Conservation (phyloP, 2,888 invertebrate species). For the Aphelenchoides bicaudatus region DNA sequence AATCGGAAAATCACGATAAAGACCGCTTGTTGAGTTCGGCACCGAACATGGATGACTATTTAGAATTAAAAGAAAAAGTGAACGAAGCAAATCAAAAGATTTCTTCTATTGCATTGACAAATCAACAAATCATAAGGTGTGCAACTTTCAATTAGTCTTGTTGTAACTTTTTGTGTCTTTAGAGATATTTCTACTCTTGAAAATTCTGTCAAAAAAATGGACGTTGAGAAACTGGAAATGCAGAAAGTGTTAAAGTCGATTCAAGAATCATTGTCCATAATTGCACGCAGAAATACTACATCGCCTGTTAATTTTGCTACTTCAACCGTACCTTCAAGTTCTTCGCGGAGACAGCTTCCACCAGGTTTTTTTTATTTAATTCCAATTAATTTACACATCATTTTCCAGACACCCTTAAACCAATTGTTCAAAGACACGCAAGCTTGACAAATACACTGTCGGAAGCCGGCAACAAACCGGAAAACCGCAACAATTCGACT, state of each 20-base stretch:
- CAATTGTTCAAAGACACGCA: constrained; percentile 16
- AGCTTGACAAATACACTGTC: constrained; percentile 12
- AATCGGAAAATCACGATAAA: constrained; percentile 20
- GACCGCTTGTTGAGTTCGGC: constrained; percentile 4
- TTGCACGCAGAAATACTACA: not conserved
- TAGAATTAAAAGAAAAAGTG: constrained; percentile 39
- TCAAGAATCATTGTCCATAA: constrained; percentile 3
- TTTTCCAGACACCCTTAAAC: constrained; percentile 3
- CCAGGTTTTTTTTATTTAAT: not conserved
- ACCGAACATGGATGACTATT: constrained; percentile 32
- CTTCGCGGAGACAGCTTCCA: not conserved
- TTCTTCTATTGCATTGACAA: constrained; percentile 22
- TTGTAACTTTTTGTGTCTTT: not conserved
- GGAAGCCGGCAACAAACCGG: not conserved
- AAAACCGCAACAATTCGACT: constrained; percentile 15
- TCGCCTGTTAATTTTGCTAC: not conserved
- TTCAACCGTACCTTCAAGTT: not conserved
- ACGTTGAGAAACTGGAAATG: not conserved
- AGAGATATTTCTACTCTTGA: constrained; percentile 15
- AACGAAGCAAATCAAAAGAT: constrained; percentile 29
- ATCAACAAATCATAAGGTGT: constrained; percentile 23
- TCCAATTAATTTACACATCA: too few relatives aligned
- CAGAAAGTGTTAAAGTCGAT: not conserved
- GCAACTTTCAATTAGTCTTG: constrained; percentile 8
- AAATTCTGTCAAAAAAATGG: constrained; percentile 17